Evolutionary conservation across 2,113 vertebrate species (phyloP).

Genomic region (Arenaria interpres): DNA sequence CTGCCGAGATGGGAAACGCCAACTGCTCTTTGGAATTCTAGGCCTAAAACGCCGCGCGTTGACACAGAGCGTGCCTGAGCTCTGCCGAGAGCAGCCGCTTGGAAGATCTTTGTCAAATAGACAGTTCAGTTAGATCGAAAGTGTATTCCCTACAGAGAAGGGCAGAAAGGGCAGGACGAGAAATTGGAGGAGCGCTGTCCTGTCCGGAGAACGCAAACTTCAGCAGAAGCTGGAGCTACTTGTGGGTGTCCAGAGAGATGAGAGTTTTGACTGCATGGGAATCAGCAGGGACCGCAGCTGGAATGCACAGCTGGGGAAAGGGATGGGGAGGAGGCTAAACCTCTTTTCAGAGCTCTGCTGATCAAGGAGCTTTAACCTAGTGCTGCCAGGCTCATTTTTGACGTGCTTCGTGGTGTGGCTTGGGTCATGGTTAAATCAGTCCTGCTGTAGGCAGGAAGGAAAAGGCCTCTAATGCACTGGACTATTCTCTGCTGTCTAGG

Average conservation of each 20-base stretch:
- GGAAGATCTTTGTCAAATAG: not conserved
- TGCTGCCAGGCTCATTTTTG: not conserved
- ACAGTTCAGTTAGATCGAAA: not conserved
- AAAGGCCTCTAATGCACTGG: not conserved
- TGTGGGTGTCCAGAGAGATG: not conserved
- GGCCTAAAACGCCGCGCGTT: not conserved
- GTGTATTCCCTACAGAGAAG: not conserved
- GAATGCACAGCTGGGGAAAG: not conserved
- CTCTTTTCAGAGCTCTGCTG: not conserved
- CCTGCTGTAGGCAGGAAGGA: not conserved
- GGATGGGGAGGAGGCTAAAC: not conserved
- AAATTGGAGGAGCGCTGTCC: not conserved
- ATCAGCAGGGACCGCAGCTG: not conserved
- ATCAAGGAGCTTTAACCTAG: not conserved
- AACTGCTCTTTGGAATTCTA: not conserved
- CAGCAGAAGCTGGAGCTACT: not conserved
- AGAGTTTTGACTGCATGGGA: not conserved
- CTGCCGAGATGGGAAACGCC: not conserved
- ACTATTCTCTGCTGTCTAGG: not conserved
- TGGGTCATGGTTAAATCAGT: not conserved
- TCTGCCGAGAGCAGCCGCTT: not conserved
- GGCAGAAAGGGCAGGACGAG: not conserved
- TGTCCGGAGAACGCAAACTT: not conserved
- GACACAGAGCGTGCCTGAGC: not conserved
- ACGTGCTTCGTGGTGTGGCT: not conserved